These are phyloP conservation scores for Anguilla rostrata DNA, from an alignment of 2,113 vertebrate species.

Conservation along the genomic window DNA sequence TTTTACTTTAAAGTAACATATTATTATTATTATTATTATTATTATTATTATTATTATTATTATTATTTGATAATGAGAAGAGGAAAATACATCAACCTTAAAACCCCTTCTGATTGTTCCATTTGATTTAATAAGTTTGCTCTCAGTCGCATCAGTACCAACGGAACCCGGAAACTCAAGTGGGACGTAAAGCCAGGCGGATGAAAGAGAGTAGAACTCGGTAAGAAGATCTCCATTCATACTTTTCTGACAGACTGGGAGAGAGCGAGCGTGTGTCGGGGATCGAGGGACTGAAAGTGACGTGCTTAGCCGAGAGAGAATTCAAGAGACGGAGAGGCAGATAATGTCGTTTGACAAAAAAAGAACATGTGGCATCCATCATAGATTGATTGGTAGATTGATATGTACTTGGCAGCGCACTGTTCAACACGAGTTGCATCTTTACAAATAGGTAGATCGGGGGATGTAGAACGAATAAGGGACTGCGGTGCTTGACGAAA, in stretches of 20 bases:
- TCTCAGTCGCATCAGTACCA: conserved; percentile 45
- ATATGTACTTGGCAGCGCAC: not conserved
- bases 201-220: conserved; percentile 63
- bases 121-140: conserved; percentile 46
- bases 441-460: conserved; percentile 28
- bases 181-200: conserved; percentile 54
- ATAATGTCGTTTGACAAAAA: conserved; percentile 44
- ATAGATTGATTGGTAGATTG: conserved; percentile 47
- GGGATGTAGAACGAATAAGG: conserved; percentile 27
- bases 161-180: conserved; percentile 58
- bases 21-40: not conserved
- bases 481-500: not conserved
- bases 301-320: not conserved
- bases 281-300: not conserved
- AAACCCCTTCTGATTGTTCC: not conserved
- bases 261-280: not conserved
- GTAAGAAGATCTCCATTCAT: conserved; percentile 50
- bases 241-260: conserved; percentile 3
- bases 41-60: conserved; percentile 7
- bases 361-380: conserved; percentile 43
- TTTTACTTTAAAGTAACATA: not conserved
- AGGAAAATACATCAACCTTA: conserved; percentile 23
- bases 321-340: conserved; percentile 33
- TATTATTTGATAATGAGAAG: not conserved
- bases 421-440: conserved; percentile 33